Evolutionary conservation across 1,140 invertebrate species (phyloP), one percentile per base, ranked within the genome.

Genomic region (Drosophila sp.): DNA sequence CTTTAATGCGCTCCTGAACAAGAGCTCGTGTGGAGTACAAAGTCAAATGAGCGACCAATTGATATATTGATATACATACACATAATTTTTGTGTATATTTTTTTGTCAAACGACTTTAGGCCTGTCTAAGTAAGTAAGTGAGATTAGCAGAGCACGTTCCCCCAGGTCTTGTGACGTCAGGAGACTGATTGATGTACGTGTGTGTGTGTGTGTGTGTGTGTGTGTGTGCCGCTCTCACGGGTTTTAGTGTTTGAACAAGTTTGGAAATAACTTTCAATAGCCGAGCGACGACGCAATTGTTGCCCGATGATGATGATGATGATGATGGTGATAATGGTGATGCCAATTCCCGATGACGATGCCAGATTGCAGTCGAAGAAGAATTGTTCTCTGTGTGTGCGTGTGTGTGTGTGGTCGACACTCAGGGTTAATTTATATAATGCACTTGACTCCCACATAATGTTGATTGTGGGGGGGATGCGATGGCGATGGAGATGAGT

Each of bases 61-160:
- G 33, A 35, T 8, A 7, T 35, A 35, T 38, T 38, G 35, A 38
- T 38, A 38, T 38, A 38, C 6, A 6, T 75, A 47, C 29, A 63
- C 25, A 57, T 75, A 23, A n/a, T 61, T 27, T 61, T 27, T 29
- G 10, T 60, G 7, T 38, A 10, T 38, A 11, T 41, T 40, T 44
- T 62, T 62, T 75, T 76, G 72, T 76, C 64, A 76, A 69, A 60
- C 65, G 10, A 8, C 66, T 72, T 27, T 58, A 76, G 72, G 68
- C 73, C 58, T 61, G 60, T 76, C 40, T 50, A 63, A 76, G 57
- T 54, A 35, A 35, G 32, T 61, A 30, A 68, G 57, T 75, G 54
- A 76, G 73, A 76, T 76, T 76, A 76, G 73, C 60, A 60, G 72
- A 33, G 66, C 73, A 76, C 73, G 73, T 76, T 76, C 65, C 72